phyloP scores from a whole-genome alignment of 2,888 invertebrate genomes.

The Orthosia incerta region DNA sequence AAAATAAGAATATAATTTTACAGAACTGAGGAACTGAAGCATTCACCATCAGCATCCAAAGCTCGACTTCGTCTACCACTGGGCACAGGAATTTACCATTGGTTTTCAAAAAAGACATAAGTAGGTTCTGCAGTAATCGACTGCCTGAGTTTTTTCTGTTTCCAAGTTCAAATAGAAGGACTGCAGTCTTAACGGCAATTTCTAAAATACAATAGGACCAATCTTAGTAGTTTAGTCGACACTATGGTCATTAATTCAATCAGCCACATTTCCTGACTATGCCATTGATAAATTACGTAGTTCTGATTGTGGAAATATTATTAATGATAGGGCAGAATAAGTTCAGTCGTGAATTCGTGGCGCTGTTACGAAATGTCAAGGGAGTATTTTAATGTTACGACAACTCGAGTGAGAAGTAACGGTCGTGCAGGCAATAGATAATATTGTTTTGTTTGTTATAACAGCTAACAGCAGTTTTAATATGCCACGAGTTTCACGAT shows the following conservation, averaged over 20 bases:
- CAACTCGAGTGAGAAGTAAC: conserved; percentile 5
- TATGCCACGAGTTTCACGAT: neutral
- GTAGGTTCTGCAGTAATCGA: too few relatives aligned
- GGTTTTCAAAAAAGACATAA: too few relatives aligned
- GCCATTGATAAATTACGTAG: conserved; percentile 31
- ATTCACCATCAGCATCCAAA: too few relatives aligned
- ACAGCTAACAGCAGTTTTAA: neutral
- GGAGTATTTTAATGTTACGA: conserved; percentile 57
- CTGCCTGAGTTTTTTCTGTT: too few relatives aligned
- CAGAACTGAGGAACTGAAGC: too few relatives aligned
- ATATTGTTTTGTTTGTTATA: neutral
- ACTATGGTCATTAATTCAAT: conserved; percentile 29
- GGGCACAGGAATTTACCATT: too few relatives aligned
- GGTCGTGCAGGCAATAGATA: conserved; percentile 16
- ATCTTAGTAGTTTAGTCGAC: too few relatives aligned
- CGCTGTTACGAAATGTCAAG: conserved; percentile 70
- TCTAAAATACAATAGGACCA: neutral
- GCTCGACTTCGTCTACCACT: too few relatives aligned
- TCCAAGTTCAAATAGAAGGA: too few relatives aligned
- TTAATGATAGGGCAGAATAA: conserved; percentile 46
- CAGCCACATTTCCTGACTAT: conserved; percentile 4
- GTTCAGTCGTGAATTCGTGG: conserved; percentile 67
- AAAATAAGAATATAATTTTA: too few relatives aligned
- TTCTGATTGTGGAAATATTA: conserved; percentile 40
- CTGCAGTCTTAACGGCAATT: too few relatives aligned